A percentile compares a stretch with the other conserved stretches of the same genome.
Evolutionary conservation across 2,888 invertebrate species (phyloP).

Genomic region (Halictus quadricinctus): DNA sequence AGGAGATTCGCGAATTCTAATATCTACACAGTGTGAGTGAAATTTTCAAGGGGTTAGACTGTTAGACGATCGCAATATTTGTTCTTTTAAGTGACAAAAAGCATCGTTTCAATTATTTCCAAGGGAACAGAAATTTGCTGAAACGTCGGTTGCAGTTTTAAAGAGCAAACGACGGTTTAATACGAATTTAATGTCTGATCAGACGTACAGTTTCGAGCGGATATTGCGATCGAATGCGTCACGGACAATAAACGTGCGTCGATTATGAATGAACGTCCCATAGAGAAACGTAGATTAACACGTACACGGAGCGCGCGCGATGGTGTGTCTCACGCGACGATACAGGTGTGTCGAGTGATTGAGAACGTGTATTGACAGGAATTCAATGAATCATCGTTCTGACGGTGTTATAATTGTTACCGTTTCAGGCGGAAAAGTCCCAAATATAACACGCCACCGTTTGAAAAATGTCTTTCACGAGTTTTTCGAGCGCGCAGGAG

Average conservation of each 20-base stretch:
- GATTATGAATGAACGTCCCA: constrained; percentile 19
- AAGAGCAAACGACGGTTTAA: not conserved
- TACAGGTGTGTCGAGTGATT: not conserved
- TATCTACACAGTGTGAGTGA: not conserved
- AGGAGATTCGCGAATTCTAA: not conserved
- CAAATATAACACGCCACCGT: not conserved
- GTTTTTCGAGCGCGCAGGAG: not conserved
- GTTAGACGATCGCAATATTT: not conserved
- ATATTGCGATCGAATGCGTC: constrained; percentile 6
- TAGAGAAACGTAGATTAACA: constrained; percentile 7
- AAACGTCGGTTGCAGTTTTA: not conserved
- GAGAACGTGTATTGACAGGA: not conserved
- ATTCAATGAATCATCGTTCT: constrained; percentile 3
- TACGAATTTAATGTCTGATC: not conserved
- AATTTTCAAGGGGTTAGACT: not conserved
- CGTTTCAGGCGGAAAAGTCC: not conserved
- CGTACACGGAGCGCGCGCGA: not conserved
- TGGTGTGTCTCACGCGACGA: not conserved
- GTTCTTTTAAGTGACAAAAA: not conserved
- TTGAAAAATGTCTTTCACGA: not conserved
- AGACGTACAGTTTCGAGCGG: not conserved
- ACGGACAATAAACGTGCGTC: constrained; percentile 20
- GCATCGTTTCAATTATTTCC: not conserved
- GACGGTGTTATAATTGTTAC: constrained; percentile 1
- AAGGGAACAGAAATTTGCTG: not conserved